phyloP scores from a whole-genome alignment of 2,113 vertebrate genomes.

The Felis catus region DNA sequence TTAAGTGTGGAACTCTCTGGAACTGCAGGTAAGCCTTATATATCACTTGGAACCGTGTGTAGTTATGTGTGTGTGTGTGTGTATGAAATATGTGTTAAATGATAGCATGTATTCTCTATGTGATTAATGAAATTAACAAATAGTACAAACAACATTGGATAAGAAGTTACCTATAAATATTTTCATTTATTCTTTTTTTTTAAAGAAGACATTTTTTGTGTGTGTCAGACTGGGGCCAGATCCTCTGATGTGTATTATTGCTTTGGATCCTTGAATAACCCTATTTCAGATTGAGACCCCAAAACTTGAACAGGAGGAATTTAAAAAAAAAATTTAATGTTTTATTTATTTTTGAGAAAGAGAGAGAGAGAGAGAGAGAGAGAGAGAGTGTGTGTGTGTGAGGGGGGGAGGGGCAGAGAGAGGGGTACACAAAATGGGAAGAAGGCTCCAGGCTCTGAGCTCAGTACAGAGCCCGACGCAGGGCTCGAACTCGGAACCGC shows the following conservation, averaged over 20 bases:
- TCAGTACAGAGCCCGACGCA: no score
- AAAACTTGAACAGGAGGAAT: not conserved
- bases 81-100: constrained; percentile 2
- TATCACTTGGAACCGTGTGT: constrained; percentile 44
- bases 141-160: not conserved
- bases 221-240: not conserved
- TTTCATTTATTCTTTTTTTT: constrained; percentile 20
- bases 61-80: constrained; percentile 17
- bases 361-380: no score
- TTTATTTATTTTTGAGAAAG: no score
- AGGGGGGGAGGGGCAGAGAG: no score
- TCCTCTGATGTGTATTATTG: not conserved
- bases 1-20: constrained; percentile 99
- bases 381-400: no score
- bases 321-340: no score
- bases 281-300: not conserved
- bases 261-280: not conserved
- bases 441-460: no score
- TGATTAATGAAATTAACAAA: constrained; percentile 35
- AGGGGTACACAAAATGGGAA: no score
- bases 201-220: not conserved
- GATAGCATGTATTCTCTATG: not conserved
- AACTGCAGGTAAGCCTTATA: constrained; percentile 96
- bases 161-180: not conserved
- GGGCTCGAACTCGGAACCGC: no score